Percentiles rank a stretch among this genome's conserved stretches.
phyloP scores from a whole-genome alignment of 2,888 invertebrate species.

The Corbicula japonica region DNA sequence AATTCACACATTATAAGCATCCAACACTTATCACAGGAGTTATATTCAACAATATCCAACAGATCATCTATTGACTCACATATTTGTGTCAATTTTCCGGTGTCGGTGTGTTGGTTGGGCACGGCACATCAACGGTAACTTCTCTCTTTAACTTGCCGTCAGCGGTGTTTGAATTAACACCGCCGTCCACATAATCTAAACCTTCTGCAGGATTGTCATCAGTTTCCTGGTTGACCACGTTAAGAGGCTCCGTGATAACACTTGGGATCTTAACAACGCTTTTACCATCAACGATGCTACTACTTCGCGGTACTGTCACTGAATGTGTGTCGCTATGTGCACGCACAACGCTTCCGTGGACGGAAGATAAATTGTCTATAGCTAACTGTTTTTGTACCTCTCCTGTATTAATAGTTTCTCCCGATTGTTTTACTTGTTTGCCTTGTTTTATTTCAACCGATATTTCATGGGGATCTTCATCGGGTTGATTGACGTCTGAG shows the following conservation, averaged over 20 bases:
- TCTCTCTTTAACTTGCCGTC: constrained; percentile 1
- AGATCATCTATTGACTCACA: background rate
- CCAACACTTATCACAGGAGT: background rate
- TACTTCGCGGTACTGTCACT: constrained; percentile 31
- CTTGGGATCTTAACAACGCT: constrained; percentile 21
- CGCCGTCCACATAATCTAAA: background rate
- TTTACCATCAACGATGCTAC: constrained; percentile 33
- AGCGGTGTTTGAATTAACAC: background rate
- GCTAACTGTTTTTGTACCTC: constrained; percentile 4
- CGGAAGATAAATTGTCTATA: constrained; percentile 59
- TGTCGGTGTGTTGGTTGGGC: constrained; percentile 51
- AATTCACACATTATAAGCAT: background rate
- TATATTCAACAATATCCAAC: background rate
- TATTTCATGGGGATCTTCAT: constrained; percentile 38
- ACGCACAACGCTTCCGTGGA: constrained; percentile 43
- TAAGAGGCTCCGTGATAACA: constrained; percentile 4
- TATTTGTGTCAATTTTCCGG: background rate
- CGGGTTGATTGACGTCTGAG: constrained; percentile 67
- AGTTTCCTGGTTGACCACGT: background rate
- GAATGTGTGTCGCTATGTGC: constrained; percentile 21
- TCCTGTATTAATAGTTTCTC: background rate
- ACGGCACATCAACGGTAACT: constrained; percentile 8
- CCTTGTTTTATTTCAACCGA: constrained; percentile 62
- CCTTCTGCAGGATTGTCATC: background rate
- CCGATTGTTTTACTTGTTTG: too few relatives aligned